These are phyloP conservation scores for Idaea biselata DNA, from an alignment of 2,888 invertebrate genomes.

Conservation along the genomic window DNA sequence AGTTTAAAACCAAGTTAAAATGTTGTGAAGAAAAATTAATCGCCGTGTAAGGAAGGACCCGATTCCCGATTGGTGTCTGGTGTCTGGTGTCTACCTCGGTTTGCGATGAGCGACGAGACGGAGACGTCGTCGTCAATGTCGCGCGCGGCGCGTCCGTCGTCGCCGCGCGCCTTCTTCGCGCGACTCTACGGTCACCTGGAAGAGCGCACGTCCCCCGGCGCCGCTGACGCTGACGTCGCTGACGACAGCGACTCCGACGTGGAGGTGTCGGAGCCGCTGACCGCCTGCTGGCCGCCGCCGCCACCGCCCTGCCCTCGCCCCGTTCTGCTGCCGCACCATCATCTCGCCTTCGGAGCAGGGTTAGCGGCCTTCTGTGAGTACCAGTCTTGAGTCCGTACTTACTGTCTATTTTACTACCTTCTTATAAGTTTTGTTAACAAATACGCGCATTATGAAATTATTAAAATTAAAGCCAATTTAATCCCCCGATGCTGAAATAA, in stretches of 20 bases:
- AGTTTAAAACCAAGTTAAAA: not conserved
- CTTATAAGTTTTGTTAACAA: not conserved
- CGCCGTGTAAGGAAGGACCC: not conserved
- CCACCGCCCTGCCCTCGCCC: slow-evolving; percentile 70
- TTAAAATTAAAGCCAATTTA: too few relatives aligned
- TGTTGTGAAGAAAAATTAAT: not conserved
- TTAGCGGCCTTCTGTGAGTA: slow-evolving; percentile 81
- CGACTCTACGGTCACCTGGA: slow-evolving; percentile 88
- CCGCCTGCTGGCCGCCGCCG: slow-evolving; percentile 61
- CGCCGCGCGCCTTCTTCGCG: slow-evolving; percentile 90
- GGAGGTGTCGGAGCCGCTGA: slow-evolving; percentile 46
- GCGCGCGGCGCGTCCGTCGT: slow-evolving; percentile 82
- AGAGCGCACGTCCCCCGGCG: slow-evolving; percentile 33
- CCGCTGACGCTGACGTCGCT: slow-evolving; percentile 28
- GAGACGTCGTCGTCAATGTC: slow-evolving; percentile 36
- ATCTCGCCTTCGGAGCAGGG: slow-evolving; percentile 81
- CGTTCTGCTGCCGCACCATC: slow-evolving; percentile 67
- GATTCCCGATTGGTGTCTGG: not conserved
- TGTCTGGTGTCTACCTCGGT: not conserved
- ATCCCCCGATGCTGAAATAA: too few relatives aligned
- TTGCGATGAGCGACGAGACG: slow-evolving; percentile 24
- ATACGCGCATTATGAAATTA: too few relatives aligned
- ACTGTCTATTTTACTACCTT: not conserved
- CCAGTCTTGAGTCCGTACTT: not conserved
- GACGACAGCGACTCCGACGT: slow-evolving; percentile 59